Conservation (phyloP, 1,140 invertebrate genomes). For the Eufriesea mexicana region DNA sequence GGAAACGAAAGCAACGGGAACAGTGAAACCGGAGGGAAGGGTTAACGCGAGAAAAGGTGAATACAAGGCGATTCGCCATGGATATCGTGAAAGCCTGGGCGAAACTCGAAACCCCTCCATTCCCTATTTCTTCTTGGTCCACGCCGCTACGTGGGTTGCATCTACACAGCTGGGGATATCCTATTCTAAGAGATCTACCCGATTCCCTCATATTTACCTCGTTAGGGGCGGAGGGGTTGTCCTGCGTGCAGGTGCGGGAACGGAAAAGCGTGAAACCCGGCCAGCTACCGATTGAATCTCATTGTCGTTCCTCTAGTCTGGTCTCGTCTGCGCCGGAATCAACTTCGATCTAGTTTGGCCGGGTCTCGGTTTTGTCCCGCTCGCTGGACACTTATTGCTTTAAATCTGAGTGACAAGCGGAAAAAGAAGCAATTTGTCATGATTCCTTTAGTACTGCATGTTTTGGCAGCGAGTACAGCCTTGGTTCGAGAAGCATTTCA, state of each 20-base stretch:
- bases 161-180: constrained; percentile 39
- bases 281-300: constrained; percentile 52
- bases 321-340: not conserved
- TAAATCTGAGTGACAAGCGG: constrained; percentile 1
- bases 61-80: constrained; percentile 65
- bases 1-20: constrained; percentile 23
- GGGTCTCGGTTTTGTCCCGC: constrained; percentile 1
- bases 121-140: constrained; percentile 61
- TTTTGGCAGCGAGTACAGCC: too few relatives aligned
- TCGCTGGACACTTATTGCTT: constrained; percentile 16
- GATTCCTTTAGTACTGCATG: not conserved
- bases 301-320: constrained; percentile 25
- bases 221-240: constrained; percentile 53
- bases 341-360: constrained; percentile 18
- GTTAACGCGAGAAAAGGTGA: constrained; percentile 47
- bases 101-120: constrained; percentile 63
- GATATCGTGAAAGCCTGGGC: constrained; percentile 64
- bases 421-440: constrained; percentile 1
- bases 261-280: constrained; percentile 17
- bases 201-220: constrained; percentile 67
- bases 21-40: not conserved
- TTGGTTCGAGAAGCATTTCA: not conserved
- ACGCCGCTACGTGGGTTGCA: constrained; percentile 63
- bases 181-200: constrained; percentile 46
- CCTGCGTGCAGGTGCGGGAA: constrained; percentile 56